Base-by-base conservation (phyloP, 30 jellyfish, hydroid and myxozoan genomes). In the Calvadosia cruxmelitensis region DNA sequence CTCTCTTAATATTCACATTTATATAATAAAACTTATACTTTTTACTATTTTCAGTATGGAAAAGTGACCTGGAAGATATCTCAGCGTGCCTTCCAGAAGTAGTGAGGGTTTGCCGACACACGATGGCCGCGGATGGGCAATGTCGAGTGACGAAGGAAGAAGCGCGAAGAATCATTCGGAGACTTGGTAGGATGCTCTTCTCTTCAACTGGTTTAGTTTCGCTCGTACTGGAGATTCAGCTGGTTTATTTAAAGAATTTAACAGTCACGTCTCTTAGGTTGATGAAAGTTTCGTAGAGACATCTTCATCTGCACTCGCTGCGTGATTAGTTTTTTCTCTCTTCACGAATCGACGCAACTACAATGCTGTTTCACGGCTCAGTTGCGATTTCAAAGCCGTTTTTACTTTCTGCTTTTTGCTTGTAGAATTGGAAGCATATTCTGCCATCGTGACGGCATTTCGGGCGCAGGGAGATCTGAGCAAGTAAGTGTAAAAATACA, bases 391-490 rank as follows among this genome's bases (percentile, higher is more conserved):
- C 16, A 7, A 25, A 16, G 0, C 10, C 10, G 5, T 36, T 68
- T 68, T 15, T 27, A 48, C 5, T 35, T n/a, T 65, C 20, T 68
- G 42, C 52, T 20, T 1, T 67, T 5, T 66, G 32, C 67, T 63
- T 34, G 24, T 79, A 89, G 98, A 89, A 48, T 86, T 89, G 24
- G 98, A 89, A 50, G 98, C 98, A 0, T 89, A 89, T 65, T 81
- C 95, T n/a, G 89, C 94, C 0, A 72, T 89, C 42, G 94, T 89
- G 31, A 89, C 98, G 1, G 98, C 98, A 2, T 89, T 89, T 42
- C 53, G 98, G 69, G 98, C 98, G 0, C 98, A 89, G 74, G 98
- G 98, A 2, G 98, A 89, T 78, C 48, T 89, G 23, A 78, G 73
- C 85, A 76, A 86, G 98, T 89, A 65, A 29, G 64, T 63, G 24